phyloP scores from a whole-genome alignment of 1,140 invertebrate genomes.

The Megathymus violae region DNA sequence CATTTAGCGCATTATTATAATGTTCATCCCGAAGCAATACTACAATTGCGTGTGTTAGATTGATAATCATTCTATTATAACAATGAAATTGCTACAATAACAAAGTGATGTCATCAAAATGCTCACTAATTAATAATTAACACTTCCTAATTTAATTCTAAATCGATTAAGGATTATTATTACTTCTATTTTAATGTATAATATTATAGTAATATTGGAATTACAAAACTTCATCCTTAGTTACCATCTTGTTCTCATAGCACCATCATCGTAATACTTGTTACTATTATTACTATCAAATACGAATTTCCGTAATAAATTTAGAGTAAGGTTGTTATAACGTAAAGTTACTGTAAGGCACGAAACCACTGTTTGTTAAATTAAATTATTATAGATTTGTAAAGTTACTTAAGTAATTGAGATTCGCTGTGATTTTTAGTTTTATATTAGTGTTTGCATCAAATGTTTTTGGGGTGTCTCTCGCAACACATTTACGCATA shows the following conservation, averaged over 20 bases:
- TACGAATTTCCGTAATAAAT: slow-evolving; percentile 53
- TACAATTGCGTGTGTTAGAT: no score
- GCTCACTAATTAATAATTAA: no score
- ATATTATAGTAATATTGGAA: no score
- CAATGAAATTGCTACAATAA: no score
- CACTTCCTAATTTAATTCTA: neutral
- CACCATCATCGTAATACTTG: slow-evolving; percentile 1
- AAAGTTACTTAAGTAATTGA: slow-evolving; percentile 56
- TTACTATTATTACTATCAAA: slow-evolving; percentile 37
- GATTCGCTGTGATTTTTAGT: slow-evolving; percentile 70
- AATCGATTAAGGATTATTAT: neutral
- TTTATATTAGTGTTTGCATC: slow-evolving; percentile 45
- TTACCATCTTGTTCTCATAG: slow-evolving; percentile 21
- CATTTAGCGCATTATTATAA: no score
- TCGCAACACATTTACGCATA: slow-evolving; percentile 38
- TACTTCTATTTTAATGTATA: neutral
- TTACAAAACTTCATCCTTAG: neutral
- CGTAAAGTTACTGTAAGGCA: slow-evolving; percentile 46
- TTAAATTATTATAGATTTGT: slow-evolving; percentile 38
- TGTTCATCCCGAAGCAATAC: no score
- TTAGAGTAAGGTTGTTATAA: slow-evolving; percentile 37
- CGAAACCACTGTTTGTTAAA: slow-evolving; percentile 54
- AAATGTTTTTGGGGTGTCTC: slow-evolving; percentile 40
- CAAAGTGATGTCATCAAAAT: no score
- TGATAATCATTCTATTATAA: no score